phyloP scores from a whole-genome alignment of 2,888 invertebrate genomes.

The Lasioglossum villosulum region DNA sequence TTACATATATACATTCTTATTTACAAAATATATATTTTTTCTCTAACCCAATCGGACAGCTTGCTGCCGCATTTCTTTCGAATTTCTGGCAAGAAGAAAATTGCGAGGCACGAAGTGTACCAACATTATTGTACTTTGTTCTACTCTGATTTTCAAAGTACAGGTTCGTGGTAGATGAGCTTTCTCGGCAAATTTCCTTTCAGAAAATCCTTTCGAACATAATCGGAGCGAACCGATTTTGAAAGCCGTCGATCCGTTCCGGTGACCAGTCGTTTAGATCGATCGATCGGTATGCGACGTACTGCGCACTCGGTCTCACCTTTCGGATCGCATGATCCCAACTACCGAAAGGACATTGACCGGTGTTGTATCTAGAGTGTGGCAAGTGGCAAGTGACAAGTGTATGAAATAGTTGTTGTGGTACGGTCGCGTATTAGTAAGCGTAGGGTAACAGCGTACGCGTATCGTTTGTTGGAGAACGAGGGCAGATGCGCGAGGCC shows the following conservation, averaged over 20 bases:
- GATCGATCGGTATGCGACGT: conserved; percentile 78
- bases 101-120: no score
- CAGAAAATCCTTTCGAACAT: not conserved
- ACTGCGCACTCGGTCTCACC: conserved; percentile 73
- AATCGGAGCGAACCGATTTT: conserved; percentile 13
- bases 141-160: no score
- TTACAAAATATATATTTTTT: no score
- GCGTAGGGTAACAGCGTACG: not conserved
- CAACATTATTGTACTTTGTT: no score
- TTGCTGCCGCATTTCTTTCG: no score
- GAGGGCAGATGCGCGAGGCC: not conserved
- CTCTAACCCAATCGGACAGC: no score
- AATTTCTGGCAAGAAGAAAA: no score
- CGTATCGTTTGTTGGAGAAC: not conserved
- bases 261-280: conserved; percentile 67
- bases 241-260: conserved; percentile 59
- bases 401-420: conserved; percentile 38
- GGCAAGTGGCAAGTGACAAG: conserved; percentile 7
- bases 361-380: conserved; percentile 59
- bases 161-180: not conserved
- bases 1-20: no score
- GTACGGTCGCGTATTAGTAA: conserved; percentile 15
- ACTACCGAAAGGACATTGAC: conserved; percentile 83
- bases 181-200: not conserved
- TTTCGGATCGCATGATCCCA: conserved; percentile 75